Percentiles rank a stretch among this genome's conserved stretches.
These are phyloP conservation scores for Chaetodon trifasciatus DNA, from an alignment of 2,797 vertebrate species.

Conservation along the genomic window DNA sequence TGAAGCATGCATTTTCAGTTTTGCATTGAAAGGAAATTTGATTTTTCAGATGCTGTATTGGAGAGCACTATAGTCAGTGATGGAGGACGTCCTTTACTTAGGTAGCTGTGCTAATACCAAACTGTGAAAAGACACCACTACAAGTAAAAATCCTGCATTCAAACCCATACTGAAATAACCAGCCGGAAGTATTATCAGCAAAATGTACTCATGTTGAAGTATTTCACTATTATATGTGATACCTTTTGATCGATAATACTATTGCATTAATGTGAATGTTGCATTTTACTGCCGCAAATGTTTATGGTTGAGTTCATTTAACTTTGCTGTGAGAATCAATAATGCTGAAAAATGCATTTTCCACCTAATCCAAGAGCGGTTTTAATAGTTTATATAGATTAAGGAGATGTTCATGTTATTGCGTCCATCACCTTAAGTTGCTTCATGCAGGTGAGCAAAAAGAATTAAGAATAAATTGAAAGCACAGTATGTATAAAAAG, in stretches of 20 bases:
- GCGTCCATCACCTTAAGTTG: not conserved
- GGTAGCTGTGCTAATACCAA: not conserved
- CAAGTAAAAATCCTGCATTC: not conserved
- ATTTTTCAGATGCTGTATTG: not conserved
- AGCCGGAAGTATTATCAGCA: not conserved
- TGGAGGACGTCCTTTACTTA: not conserved
- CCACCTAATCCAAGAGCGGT: not conserved
- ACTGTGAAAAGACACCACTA: not conserved
- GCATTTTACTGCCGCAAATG: no score
- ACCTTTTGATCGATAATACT: not conserved
- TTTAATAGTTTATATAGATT: not conserved
- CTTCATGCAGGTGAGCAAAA: not conserved
- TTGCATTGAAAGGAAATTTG: no score
- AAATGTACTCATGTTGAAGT: not conserved
- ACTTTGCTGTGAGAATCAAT: not conserved
- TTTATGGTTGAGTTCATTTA: not conserved
- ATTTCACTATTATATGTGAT: not conserved
- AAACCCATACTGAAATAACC: not conserved
- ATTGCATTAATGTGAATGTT: not conserved
- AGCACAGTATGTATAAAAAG: not conserved
- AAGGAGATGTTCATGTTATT: no score
- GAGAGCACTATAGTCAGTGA: not conserved
- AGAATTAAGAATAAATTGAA: not conserved
- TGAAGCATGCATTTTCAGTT: not conserved
- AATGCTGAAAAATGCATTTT: not conserved